phyloP scores from a whole-genome alignment of 2,113 vertebrate genomes.

The Bubo scandiacus region DNA sequence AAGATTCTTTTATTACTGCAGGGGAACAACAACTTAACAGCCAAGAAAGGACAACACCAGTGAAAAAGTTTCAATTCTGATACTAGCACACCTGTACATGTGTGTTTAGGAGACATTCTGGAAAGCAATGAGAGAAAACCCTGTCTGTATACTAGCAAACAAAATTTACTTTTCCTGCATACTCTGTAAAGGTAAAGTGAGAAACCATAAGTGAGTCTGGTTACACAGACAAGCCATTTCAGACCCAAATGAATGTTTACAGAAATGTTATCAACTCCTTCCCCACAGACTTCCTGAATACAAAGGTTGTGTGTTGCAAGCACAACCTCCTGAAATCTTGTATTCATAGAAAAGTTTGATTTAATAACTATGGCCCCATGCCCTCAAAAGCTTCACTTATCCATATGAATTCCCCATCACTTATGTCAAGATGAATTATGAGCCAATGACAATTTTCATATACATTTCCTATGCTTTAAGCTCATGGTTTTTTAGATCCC shows the following conservation, averaged over 20 bases:
- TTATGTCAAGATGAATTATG: not conserved
- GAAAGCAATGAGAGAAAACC: not conserved
- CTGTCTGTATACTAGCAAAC: not conserved
- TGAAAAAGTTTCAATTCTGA: not conserved
- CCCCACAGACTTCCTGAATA: not conserved
- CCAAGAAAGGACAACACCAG: not conserved
- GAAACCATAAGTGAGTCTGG: not conserved
- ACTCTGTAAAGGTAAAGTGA: not conserved
- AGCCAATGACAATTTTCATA: not conserved
- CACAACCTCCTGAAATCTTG: not conserved
- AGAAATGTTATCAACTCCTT: not conserved
- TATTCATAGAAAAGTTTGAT: not conserved
- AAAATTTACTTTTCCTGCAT: not conserved
- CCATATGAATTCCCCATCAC: not conserved
- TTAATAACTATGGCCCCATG: not conserved
- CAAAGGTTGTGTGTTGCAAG: not conserved
- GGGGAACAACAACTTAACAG: not conserved
- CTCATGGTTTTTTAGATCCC: not conserved
- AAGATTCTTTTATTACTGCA: not conserved
- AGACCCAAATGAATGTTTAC: not conserved
- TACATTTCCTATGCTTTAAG: not conserved
- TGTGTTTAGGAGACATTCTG: not conserved
- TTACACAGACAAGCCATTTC: not conserved
- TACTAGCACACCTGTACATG: not conserved
- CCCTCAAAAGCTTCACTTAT: conserved; percentile 8